Evolutionary conservation across 2,888 invertebrate genomes (phyloP).

Genomic region (Orgyia antiqua): DNA sequence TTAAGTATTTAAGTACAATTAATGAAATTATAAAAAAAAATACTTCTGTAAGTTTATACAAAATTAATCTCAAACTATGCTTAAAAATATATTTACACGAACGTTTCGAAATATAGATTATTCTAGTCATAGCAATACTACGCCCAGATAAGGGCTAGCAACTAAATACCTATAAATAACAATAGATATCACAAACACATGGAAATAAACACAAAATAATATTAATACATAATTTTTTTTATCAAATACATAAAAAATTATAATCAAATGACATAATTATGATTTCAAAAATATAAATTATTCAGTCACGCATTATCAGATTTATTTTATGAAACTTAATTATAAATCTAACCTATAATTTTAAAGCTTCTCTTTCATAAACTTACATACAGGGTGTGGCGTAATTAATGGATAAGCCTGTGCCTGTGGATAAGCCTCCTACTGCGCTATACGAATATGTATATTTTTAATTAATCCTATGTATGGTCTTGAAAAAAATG

Average conservation of each 20-base stretch:
- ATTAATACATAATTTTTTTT: conserved; percentile 8
- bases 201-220: conserved; percentile 12
- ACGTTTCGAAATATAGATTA: conserved; percentile 20
- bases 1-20: conserved; percentile 33
- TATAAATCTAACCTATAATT: conserved; percentile 41
- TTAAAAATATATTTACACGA: conserved; percentile 32
- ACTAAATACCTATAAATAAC: conserved; percentile 29
- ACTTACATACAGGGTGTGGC: conserved; percentile 45
- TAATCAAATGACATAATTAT: conserved; percentile 13
- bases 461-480: too few relatives aligned
- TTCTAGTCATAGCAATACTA: conserved; percentile 15
- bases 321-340: conserved; percentile 32
- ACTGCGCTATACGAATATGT: too few relatives aligned
- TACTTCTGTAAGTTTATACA: conserved; percentile 26
- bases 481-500: too few relatives aligned
- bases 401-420: too few relatives aligned
- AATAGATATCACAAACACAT: conserved; percentile 34
- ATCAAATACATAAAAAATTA: conserved; percentile 20
- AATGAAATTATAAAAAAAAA: conserved; percentile 30
- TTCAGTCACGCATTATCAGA: conserved; percentile 44
- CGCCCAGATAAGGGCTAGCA: conserved; percentile 14
- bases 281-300: conserved; percentile 30
- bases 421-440: too few relatives aligned
- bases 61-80: conserved; percentile 32
- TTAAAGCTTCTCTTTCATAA: conserved; percentile 71